These are phyloP conservation scores for Cecidostiba fungosa DNA, from an alignment of 2,888 invertebrate genomes.

Conservation along the genomic window DNA sequence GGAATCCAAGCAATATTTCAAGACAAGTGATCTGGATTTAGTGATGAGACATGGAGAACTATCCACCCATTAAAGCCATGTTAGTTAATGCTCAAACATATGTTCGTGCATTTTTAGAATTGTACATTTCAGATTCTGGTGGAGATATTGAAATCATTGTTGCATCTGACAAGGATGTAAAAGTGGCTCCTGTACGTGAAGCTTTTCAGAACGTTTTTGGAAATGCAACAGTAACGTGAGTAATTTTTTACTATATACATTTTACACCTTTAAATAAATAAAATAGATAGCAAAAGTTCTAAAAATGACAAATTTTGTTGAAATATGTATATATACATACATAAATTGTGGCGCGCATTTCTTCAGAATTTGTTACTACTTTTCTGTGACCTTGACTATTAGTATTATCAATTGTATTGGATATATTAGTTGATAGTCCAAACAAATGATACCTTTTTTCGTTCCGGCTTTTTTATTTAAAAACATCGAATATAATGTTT, in stretches of 20 bases:
- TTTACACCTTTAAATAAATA: background rate
- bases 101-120: conserved; percentile 67
- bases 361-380: background rate
- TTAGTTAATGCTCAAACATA: conserved; percentile 68
- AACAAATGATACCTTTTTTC: no score
- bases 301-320: no score
- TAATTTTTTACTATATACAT: conserved; percentile 39
- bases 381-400: background rate
- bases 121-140: conserved; percentile 86
- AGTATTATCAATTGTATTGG: background rate
- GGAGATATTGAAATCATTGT: conserved; percentile 89
- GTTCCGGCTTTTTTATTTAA: no score
- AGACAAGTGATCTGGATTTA: background rate
- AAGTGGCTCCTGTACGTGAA: conserved; percentile 88
- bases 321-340: no score
- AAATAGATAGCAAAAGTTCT: background rate
- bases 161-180: conserved; percentile 89
- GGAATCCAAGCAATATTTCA: conserved; percentile 3
- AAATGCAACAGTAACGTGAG: conserved; percentile 89
- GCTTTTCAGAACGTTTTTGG: conserved; percentile 91
- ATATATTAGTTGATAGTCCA: no score
- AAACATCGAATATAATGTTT: no score
- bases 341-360: background rate
- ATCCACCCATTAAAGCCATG: conserved; percentile 61
- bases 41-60: conserved; percentile 27